phyloP scores from a whole-genome alignment of 2,113 vertebrate genomes.

The Anoura caudifer region DNA sequence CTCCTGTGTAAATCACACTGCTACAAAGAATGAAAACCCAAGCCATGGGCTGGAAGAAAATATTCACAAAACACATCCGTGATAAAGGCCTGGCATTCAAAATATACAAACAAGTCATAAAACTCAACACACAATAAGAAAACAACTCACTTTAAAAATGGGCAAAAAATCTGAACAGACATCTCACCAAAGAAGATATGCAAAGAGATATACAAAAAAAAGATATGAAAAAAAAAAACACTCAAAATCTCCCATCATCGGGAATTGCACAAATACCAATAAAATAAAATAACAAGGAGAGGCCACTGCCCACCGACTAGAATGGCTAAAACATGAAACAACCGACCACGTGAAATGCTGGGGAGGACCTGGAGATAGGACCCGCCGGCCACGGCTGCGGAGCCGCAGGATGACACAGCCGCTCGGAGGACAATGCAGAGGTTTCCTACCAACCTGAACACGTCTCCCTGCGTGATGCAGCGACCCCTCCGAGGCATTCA shows the following conservation, averaged over 20 bases:
- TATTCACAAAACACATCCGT: background rate
- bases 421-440: background rate
- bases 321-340: background rate
- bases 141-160: background rate
- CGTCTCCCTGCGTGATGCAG: background rate
- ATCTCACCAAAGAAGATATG: background rate
- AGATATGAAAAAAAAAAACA: background rate
- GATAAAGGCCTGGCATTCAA: background rate
- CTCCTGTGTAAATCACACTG: background rate
- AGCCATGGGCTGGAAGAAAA: background rate
- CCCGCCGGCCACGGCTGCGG: fast-evolving
- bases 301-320: background rate
- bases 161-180: background rate
- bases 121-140: background rate
- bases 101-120: background rate
- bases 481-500: background rate
- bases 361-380: background rate
- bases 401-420: fast-evolving
- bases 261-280: background rate
- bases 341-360: background rate
- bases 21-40: background rate
- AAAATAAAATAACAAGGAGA: background rate
- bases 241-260: background rate
- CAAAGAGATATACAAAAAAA: background rate
- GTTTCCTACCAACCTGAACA: background rate